phyloP scores from a whole-genome alignment of 2,888 invertebrate genomes.

The Andrena haemorrhoa region DNA sequence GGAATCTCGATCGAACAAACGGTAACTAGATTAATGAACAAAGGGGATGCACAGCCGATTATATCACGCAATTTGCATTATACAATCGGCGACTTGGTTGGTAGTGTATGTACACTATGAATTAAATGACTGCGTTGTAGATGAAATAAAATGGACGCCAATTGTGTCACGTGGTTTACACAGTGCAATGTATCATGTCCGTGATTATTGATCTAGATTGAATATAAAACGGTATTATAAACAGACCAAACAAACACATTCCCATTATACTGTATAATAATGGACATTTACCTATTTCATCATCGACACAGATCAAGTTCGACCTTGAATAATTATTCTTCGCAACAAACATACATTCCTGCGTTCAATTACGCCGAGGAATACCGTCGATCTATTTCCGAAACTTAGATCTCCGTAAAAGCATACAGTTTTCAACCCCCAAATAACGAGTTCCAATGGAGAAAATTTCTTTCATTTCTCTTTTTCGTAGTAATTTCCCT shows the following conservation, averaged over 20 bases:
- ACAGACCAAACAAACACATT: conserved; percentile 51
- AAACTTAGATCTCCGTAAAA: too few species aligned
- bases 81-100: conserved; percentile 5
- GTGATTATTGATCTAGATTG: conserved; percentile 47
- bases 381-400: too few species aligned
- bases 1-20: conserved; percentile 11
- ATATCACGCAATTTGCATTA: conserved; percentile 32
- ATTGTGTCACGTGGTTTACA: conserved; percentile 30
- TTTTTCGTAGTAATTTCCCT: too few species aligned
- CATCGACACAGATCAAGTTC: conserved; percentile 25
- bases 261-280: conserved; percentile 31
- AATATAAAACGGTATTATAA: conserved; percentile 50
- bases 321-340: neutral
- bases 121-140: conserved; percentile 20
- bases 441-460: too few species aligned
- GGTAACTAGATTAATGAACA: conserved; percentile 9
- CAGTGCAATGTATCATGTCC: conserved; percentile 45
- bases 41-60: conserved; percentile 14
- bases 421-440: too few species aligned
- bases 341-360: too few species aligned
- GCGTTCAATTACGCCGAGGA: too few species aligned
- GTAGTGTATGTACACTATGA: conserved; percentile 38
- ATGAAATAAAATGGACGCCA: conserved; percentile 26
- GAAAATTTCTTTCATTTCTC: too few species aligned
- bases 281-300: conserved; percentile 14